Conservation (phyloP, 1,140 invertebrate species). For the Drosophila ambigua region DNA sequence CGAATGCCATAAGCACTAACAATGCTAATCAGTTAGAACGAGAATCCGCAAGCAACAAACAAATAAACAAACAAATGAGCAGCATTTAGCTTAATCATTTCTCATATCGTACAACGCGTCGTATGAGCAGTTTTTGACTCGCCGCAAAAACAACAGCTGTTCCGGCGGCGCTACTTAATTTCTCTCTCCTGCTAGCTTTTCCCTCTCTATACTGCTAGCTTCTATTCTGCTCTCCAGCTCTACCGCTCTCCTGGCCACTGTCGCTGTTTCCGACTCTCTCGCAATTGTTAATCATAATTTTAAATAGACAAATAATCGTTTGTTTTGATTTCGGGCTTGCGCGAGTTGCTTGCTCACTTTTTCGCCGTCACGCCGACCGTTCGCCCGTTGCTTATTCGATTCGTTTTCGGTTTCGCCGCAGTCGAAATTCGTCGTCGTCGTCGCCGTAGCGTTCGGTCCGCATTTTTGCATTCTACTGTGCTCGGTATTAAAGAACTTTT, state of each 20-base stretch:
- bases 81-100: conserved; percentile 28
- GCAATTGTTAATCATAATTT: conserved; percentile 78
- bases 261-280: conserved; percentile 15
- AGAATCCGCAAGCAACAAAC: conserved; percentile 7
- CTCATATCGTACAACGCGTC: conserved; percentile 41
- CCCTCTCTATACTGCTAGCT: not conserved
- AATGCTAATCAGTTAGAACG: conserved; percentile 53
- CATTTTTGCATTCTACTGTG: conserved; percentile 60
- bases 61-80: conserved; percentile 19
- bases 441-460: conserved; percentile 53
- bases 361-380: conserved; percentile 26
- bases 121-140: conserved; percentile 65
- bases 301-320: conserved; percentile 81
- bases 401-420: conserved; percentile 75
- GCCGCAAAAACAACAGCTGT: conserved; percentile 70
- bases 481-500: conserved; percentile 57
- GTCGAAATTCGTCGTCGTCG: conserved; percentile 75
- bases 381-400: conserved; percentile 58
- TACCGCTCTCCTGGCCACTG: not conserved
- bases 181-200: conserved; percentile 1
- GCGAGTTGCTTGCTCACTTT: conserved; percentile 66
- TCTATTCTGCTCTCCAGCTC: not conserved
- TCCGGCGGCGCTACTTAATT: conserved; percentile 6
- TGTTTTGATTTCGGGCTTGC: conserved; percentile 80
- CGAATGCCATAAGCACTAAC: conserved; percentile 20